Evolutionary conservation across 2,113 vertebrate genomes (phyloP).

Genomic region (Gadus chalcogrammus): DNA sequence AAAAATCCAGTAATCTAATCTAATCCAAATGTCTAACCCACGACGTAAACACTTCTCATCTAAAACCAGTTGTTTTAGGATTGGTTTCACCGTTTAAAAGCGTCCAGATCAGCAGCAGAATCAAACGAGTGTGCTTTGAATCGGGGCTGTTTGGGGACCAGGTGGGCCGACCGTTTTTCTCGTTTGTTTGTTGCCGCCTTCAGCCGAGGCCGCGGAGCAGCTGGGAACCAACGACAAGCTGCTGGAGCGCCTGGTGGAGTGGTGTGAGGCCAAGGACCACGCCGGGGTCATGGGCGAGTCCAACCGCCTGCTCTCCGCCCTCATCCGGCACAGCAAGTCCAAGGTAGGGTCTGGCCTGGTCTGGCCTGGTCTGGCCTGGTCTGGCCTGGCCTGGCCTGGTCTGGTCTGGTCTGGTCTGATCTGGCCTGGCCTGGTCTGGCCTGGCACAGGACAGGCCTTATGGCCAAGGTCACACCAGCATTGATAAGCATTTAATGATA

Average conservation of each 20-base stretch:
- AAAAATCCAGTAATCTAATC: too few species aligned
- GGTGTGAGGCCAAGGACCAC: slow-evolving; percentile 98
- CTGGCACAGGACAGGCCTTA: not conserved
- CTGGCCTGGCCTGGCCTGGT: slow-evolving; percentile 21
- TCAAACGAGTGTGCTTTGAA: too few species aligned
- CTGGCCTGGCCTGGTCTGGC: not conserved
- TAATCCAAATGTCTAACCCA: too few species aligned
- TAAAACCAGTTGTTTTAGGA: too few species aligned
- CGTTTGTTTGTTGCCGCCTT: slow-evolving; percentile 25
- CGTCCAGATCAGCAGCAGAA: too few species aligned
- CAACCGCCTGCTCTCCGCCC: slow-evolving; percentile 93
- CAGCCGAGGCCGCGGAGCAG: slow-evolving; percentile 94
- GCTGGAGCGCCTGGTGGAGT: slow-evolving; percentile 93
- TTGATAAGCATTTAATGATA: too few species aligned
- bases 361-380: too few species aligned
- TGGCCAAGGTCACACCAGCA: too few species aligned
- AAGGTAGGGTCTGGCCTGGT: slow-evolving; percentile 74
- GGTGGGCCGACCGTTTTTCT: slow-evolving; percentile 30
- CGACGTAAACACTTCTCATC: too few species aligned
- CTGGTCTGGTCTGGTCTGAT: not conserved
- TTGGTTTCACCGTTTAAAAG: too few species aligned
- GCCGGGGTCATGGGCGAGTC: slow-evolving; percentile 99
- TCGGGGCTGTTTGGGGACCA: not conserved
- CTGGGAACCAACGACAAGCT: slow-evolving; percentile 89
- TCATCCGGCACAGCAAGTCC: slow-evolving; percentile 97